phyloP scores from a whole-genome alignment of 2,113 vertebrate genomes.

The Poicephalus gulielmi region DNA sequence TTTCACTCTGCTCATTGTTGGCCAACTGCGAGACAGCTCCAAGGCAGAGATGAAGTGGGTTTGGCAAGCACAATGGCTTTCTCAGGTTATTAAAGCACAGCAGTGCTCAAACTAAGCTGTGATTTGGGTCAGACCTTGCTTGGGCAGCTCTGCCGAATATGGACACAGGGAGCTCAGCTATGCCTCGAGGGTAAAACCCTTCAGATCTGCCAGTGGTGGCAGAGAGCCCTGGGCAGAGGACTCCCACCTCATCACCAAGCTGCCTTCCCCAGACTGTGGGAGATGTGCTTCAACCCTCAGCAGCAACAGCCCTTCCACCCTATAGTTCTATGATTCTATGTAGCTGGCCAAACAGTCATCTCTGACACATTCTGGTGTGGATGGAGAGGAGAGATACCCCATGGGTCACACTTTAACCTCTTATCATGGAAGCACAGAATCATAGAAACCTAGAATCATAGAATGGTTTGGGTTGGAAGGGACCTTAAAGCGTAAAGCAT shows the following conservation, averaged over 20 bases:
- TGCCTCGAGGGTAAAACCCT: background rate
- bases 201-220: background rate
- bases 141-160: background rate
- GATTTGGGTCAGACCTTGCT: background rate
- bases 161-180: background rate
- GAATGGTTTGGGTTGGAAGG: background rate
- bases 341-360: background rate
- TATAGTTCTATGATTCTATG: background rate
- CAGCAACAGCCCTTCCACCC: background rate
- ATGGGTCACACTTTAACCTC: accelerated
- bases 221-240: background rate
- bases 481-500: background rate
- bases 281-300: background rate
- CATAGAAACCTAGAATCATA: too few relatives aligned
- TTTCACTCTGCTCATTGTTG: background rate
- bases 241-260: background rate
- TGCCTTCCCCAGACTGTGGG: background rate
- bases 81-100: background rate
- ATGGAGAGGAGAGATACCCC: background rate
- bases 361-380: background rate
- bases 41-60: background rate
- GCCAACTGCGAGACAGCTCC: background rate
- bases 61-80: background rate
- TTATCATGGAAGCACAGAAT: background rate
- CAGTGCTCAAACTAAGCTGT: background rate